Evolutionary conservation across 2,888 invertebrate species (phyloP).

Genomic region (Crocallis elinguaria): DNA sequence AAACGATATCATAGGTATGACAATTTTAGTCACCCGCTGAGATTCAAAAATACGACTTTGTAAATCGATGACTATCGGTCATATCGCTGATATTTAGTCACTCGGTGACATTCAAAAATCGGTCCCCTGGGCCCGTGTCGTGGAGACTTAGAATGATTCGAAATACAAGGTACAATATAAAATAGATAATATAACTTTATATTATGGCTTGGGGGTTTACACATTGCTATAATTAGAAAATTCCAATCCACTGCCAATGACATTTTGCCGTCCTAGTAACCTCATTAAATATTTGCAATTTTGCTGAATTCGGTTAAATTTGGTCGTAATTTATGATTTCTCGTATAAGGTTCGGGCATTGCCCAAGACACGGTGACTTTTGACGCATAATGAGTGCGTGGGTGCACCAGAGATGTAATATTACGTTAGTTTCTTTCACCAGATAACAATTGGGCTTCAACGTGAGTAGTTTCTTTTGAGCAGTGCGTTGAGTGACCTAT

Average conservation of each 20-base stretch:
- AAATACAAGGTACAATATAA: too few relatives aligned
- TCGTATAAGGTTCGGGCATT: slow-evolving; percentile 61
- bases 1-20: too few relatives aligned
- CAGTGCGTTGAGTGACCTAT: slow-evolving; percentile 7
- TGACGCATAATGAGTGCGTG: slow-evolving; percentile 54
- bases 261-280: slow-evolving; percentile 34
- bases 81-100: too few relatives aligned
- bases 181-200: not conserved
- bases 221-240: slow-evolving; percentile 29
- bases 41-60: too few relatives aligned
- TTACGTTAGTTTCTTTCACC: slow-evolving; percentile 54
- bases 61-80: too few relatives aligned
- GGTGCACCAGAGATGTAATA: slow-evolving; percentile 62
- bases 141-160: too few relatives aligned
- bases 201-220: slow-evolving; percentile 1
- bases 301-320: slow-evolving; percentile 47
- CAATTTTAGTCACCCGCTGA: too few relatives aligned
- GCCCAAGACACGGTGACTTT: slow-evolving; percentile 58
- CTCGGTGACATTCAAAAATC: too few relatives aligned
- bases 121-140: too few relatives aligned
- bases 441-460: slow-evolving; percentile 57
- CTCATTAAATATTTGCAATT: slow-evolving; percentile 37
- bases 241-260: slow-evolving; percentile 22
- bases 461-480: slow-evolving; percentile 45
- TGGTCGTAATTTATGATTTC: slow-evolving; percentile 41